Conservation (phyloP, 2,797 vertebrate genomes). For the Typhlichthys subterraneus region DNA sequence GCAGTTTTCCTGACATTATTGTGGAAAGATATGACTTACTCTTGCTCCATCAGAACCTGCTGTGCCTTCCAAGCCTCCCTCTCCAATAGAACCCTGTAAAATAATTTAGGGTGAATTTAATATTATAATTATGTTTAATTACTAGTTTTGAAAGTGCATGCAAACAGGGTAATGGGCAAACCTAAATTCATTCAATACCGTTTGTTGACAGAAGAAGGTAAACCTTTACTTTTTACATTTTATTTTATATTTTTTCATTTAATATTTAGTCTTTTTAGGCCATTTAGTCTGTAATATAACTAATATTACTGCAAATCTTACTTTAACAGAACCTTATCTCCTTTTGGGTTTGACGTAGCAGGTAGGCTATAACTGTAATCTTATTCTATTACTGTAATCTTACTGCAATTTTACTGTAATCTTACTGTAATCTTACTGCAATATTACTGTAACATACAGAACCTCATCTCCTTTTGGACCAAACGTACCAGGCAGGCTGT, state of each 20-base stretch:
- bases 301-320: constrained; percentile 65
- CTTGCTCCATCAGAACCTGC: constrained; percentile 91
- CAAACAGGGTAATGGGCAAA: too few relatives aligned
- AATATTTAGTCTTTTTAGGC: not conserved
- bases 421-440: constrained; percentile 76
- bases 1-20: not conserved
- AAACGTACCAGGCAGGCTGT: constrained; percentile 59
- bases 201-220: too few relatives aligned
- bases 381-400: constrained; percentile 44
- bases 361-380: constrained; percentile 35
- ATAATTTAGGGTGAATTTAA: not conserved
- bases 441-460: constrained; percentile 69
- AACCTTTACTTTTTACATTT: too few relatives aligned
- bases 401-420: constrained; percentile 68
- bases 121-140: too few relatives aligned
- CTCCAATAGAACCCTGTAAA: constrained; percentile 85
- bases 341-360: constrained; percentile 74
- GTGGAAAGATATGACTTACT: constrained; percentile 77
- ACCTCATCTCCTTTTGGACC: constrained; percentile 80
- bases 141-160: too few relatives aligned
- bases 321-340: constrained; percentile 84
- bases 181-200: too few relatives aligned
- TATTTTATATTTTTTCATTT: not conserved
- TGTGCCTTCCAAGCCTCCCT: constrained; percentile 89
- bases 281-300: not conserved